Conservation (phyloP, 2,888 invertebrate species). For the Coecobrya sp. region DNA sequence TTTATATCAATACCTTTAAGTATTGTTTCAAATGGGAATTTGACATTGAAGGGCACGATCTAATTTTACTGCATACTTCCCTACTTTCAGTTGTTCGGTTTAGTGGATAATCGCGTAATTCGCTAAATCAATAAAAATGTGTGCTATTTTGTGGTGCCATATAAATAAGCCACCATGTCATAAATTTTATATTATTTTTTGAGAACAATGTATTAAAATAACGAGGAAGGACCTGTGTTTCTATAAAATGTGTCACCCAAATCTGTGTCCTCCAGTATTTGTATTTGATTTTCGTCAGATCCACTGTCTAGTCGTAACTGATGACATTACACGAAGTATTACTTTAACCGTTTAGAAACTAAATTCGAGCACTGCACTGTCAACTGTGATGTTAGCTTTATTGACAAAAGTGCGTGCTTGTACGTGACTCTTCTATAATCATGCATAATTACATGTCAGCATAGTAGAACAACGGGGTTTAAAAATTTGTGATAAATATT, state of each 20-base stretch:
- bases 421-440: slow-evolving; percentile 14
- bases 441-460: background rate
- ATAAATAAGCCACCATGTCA: slow-evolving; percentile 17
- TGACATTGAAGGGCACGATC: slow-evolving; percentile 30
- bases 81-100: slow-evolving; percentile 13
- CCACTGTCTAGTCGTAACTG: background rate
- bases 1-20: background rate
- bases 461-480: background rate
- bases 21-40: background rate
- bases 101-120: slow-evolving; percentile 9
- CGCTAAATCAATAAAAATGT: slow-evolving; percentile 43
- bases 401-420: background rate
- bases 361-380: background rate
- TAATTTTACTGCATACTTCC: slow-evolving; percentile 7
- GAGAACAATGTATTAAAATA: background rate
- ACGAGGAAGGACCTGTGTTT: background rate
- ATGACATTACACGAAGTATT: background rate
- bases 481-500: background rate
- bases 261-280: background rate
- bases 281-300: background rate
- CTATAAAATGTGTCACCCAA: slow-evolving; percentile 16
- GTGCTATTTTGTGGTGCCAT: slow-evolving; percentile 9
- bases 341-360: background rate
- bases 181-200: background rate
- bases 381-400: background rate